Percentiles rank a stretch among this genome's conserved stretches.
These are phyloP conservation scores for Cryptoblepharus egeriae DNA, from an alignment of 2,797 vertebrate species.

Conservation along the genomic window DNA sequence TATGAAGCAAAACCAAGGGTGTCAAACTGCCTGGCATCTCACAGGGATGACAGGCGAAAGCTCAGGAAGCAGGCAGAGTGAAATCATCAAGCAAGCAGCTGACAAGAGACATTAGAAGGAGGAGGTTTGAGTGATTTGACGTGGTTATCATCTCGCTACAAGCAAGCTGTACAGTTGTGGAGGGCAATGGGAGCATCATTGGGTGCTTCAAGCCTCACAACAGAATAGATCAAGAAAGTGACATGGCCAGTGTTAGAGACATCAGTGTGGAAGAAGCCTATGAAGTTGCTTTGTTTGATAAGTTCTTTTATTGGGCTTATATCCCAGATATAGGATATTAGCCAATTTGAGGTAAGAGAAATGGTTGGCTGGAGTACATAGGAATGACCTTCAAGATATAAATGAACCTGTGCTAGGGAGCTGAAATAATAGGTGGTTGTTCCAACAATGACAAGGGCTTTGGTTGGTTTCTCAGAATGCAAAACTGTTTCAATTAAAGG, in stretches of 20 bases:
- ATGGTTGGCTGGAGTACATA: not conserved
- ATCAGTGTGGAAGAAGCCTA: not conserved
- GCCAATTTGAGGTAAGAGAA: not conserved
- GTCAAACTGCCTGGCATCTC: not conserved
- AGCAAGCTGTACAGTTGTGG: not conserved
- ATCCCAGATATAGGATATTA: not conserved
- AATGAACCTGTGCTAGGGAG: too few species aligned
- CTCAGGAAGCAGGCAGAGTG: not conserved
- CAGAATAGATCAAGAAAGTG: not conserved
- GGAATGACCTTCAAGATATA: not conserved
- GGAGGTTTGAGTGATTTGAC: not conserved
- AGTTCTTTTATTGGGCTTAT: not conserved
- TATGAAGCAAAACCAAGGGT: not conserved
- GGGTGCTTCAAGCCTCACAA: not conserved
- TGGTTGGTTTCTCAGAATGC: too few species aligned
- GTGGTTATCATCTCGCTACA: not conserved
- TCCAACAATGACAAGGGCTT: too few species aligned
- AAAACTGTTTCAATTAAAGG: too few species aligned
- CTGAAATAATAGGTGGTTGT: too few species aligned
- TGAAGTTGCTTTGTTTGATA: not conserved
- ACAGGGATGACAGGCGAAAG: not conserved
- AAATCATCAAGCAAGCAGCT: constrained; percentile 4
- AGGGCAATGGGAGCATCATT: not conserved
- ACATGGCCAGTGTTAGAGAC: not conserved
- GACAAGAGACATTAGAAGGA: not conserved